These are phyloP conservation scores for Chaetodon auriga DNA, from an alignment of 2,113 vertebrate species.

Conservation along the genomic window DNA sequence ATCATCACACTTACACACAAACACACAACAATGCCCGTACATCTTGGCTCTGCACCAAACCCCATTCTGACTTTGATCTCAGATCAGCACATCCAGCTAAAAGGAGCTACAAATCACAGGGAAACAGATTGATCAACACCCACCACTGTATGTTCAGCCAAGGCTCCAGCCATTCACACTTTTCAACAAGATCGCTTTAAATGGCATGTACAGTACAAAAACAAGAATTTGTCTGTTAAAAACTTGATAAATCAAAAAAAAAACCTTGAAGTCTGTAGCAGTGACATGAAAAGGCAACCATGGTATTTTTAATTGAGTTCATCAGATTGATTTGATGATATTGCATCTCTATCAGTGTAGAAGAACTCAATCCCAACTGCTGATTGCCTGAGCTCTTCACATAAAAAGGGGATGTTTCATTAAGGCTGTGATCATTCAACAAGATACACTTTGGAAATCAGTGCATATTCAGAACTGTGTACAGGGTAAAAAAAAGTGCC, in stretches of 20 bases:
- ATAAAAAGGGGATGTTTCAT: slow-evolving; percentile 76
- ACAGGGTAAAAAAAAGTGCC: slow-evolving; percentile 61
- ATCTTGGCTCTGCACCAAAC: slow-evolving; percentile 40
- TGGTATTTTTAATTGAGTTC: slow-evolving; percentile 69
- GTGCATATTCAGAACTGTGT: slow-evolving; percentile 62
- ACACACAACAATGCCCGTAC: slow-evolving; percentile 29
- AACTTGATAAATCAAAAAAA: slow-evolving; percentile 17
- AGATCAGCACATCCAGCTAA: slow-evolving; percentile 30
- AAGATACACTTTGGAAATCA: slow-evolving; percentile 76
- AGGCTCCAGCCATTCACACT: neutral
- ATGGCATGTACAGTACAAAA: neutral
- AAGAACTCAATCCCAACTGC: slow-evolving; percentile 74
- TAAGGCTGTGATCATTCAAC: slow-evolving; percentile 75
- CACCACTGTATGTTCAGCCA: slow-evolving; percentile 40
- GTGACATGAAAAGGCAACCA: slow-evolving; percentile 54
- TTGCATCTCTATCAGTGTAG: slow-evolving; percentile 68
- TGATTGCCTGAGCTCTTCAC: slow-evolving; percentile 78
- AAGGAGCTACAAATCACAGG: slow-evolving; percentile 30
- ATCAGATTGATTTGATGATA: slow-evolving; percentile 76
- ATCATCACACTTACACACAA: slow-evolving; percentile 23
- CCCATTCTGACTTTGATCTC: slow-evolving; percentile 51
- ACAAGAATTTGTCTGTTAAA: slow-evolving; percentile 8
- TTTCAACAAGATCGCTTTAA: slow-evolving; percentile 1
- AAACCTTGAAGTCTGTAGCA: slow-evolving; percentile 34
- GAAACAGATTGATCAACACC: slow-evolving; percentile 50